Evolutionary conservation across 2,797 vertebrate species (phyloP), one percentile per base, ranked within the genome.

Genomic region (Lagocephalus sceleratus): DNA sequence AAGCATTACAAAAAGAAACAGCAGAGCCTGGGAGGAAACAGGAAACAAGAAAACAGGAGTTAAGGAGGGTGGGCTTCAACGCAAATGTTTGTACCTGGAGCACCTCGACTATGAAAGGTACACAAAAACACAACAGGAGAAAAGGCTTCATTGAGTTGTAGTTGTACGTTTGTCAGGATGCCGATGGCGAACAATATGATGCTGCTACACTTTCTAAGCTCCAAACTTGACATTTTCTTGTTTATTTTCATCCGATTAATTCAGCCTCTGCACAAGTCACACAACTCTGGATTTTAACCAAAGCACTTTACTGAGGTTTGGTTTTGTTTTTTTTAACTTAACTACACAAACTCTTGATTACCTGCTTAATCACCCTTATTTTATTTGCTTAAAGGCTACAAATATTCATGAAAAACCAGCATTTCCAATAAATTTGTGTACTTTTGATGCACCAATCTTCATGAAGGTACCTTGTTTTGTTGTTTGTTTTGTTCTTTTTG

Each of bases 11-110:
- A 57, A 60, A 43, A 38, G 26, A 26, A 16, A 44, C 1, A 17
- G 40, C 21, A 61, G 58, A 51, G 47, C 23, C 46, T 2, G 20
- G 15, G 47, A 65, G 42, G 11, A 44, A 39, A 20, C 45, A 43
- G 20, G 19, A 9, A 17, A 65, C 7, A 57, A n/a, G 32, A 15
- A 51, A 54, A 42, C 53, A 53, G 17, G 55, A 43, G 58, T 54
- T 57, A 42, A 21, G 15, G 41, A 39, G 50, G 66, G 69, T 61
- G 55, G 66, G 47, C 52, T 39, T 76, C 38, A 60, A 39, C 35
- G 71, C 55, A 67, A 50, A 52, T 79, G 75, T 80, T 81, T 78
- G 71, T 59, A 81, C 79, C 79, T 71, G 59, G 41, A 86, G 69
- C 68, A 26, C 51, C 54, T 69, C 66, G 26, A 51, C 75, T 60